Conservation (phyloP, 1,140 invertebrate species). For the Telenomus remus region DNA sequence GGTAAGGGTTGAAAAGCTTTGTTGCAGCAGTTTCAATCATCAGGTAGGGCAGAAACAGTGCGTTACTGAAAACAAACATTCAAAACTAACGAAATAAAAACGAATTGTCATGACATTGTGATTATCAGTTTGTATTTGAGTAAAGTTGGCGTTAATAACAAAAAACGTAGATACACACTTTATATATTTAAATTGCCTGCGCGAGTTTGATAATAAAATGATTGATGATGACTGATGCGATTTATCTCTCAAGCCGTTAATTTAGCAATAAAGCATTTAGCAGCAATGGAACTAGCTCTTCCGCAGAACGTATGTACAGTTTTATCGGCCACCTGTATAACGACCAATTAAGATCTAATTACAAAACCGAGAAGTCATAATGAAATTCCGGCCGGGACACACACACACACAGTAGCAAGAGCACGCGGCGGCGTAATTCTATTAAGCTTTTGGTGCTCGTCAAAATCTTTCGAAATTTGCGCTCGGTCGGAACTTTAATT, state of each 20-base stretch:
- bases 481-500: constrained; percentile 30
- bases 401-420: no score
- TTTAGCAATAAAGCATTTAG: constrained; percentile 1
- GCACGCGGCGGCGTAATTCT: constrained; percentile 16
- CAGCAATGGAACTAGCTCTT: constrained; percentile 12
- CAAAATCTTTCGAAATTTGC: constrained; percentile 41
- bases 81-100: no score
- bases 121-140: no score
- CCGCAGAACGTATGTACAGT: constrained; percentile 23
- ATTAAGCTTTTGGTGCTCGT: constrained; percentile 22
- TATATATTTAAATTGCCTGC: background rate
- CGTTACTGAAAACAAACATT: no score
- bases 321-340: constrained; percentile 50
- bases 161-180: no score
- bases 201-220: background rate
- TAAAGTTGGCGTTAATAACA: no score
- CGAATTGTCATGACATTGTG: no score
- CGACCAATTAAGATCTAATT: constrained; percentile 47
- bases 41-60: no score
- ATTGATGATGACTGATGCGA: background rate
- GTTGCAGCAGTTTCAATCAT: constrained; percentile 4
- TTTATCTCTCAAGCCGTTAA: background rate
- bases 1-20: constrained; percentile 4
- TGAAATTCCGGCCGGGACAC: constrained; percentile 28
- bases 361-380: constrained; percentile 49